Evolutionary conservation across 2,113 vertebrate species (phyloP), one percentile per base, ranked within the genome.

Genomic region (Lutjanus erythropterus): DNA sequence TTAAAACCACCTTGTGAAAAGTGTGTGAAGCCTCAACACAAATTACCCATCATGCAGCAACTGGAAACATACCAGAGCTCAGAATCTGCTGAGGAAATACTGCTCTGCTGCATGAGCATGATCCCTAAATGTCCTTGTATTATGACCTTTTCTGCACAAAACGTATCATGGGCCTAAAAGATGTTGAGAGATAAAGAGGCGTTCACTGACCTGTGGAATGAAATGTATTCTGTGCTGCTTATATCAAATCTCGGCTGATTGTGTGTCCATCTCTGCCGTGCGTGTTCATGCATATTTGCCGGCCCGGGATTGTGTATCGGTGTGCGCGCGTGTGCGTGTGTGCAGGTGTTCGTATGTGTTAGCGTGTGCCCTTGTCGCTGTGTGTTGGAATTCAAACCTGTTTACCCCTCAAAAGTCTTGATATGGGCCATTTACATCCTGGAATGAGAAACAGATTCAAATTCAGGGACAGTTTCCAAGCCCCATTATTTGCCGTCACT

Each of bases 401-500:
- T 86, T 84, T 81, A 86, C 60, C 68, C 33, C 67, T 72, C 33
- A 56, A 71, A 88, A 56, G 65, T 85, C 64, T 83, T 47, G 70
- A 73, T 83, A 62, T 66, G 71, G 70, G 33, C 50, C 71, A 86
- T 91, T 91, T 90, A 85, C 81, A 86, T 85, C 80, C 46, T 78
- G 81, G 71, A 91, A 92, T 88, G 84, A 91, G 72, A 82, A 86
- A 72, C 72, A 61, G 83, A 83, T 89, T 86, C 80, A 86, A 68
- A 90, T 86, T 86, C 75, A 76, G 81, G 60, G 80, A 83, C 73
- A 67, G 81, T 76, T 78, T 86, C 87, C 62, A 83, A 90, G 88
- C 73, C 76, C 67, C 74, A 90, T 91, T 87, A 93, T 93, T 86
- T 83, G 71, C 88, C 8, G 56, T 80, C 81, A 92, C 81, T 88